A percentile compares a stretch with the other conserved stretches of the same genome.
These are phyloP conservation scores for Psix sp. DNA, from an alignment of 1,140 invertebrate genomes.

Conservation along the genomic window DNA sequence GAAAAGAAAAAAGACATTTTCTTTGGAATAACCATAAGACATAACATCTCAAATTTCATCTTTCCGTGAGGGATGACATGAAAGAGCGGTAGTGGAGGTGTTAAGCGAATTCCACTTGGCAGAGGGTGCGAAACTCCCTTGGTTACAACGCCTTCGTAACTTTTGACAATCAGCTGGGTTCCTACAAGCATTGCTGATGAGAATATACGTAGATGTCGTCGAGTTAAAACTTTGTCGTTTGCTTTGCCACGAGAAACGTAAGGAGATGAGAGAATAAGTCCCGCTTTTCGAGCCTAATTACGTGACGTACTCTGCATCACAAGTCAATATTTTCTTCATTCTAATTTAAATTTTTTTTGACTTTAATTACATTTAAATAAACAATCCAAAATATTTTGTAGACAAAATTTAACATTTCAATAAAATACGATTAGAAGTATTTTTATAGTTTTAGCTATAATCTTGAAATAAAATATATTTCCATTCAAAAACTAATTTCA, in stretches of 20 bases:
- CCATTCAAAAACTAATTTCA: too few species aligned
- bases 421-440: too few species aligned
- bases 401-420: too few species aligned
- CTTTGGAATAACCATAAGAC: conserved; percentile 8
- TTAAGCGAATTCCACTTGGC: conserved; percentile 47
- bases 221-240: conserved; percentile 59
- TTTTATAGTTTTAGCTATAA: too few species aligned
- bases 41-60: conserved; percentile 8
- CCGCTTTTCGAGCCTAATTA: conserved; percentile 35
- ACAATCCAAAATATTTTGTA: too few species aligned
- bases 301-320: conserved; percentile 28
- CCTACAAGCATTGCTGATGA: conserved; percentile 45
- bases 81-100: conserved; percentile 40
- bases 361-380: too few species aligned
- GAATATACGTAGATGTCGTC: conserved; percentile 39
- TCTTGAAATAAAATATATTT: too few species aligned
- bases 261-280: conserved; percentile 7
- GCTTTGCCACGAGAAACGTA: conserved; percentile 30
- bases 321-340: conserved; percentile 18
- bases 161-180: conserved; percentile 53
- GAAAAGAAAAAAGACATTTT: background rate
- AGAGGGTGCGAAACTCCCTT: conserved; percentile 33
- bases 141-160: conserved; percentile 45
- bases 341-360: too few species aligned
- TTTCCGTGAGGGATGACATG: conserved; percentile 29